These are phyloP conservation scores for Urophycis tenuis DNA, from an alignment of 2,797 vertebrate genomes.

Conservation along the genomic window DNA sequence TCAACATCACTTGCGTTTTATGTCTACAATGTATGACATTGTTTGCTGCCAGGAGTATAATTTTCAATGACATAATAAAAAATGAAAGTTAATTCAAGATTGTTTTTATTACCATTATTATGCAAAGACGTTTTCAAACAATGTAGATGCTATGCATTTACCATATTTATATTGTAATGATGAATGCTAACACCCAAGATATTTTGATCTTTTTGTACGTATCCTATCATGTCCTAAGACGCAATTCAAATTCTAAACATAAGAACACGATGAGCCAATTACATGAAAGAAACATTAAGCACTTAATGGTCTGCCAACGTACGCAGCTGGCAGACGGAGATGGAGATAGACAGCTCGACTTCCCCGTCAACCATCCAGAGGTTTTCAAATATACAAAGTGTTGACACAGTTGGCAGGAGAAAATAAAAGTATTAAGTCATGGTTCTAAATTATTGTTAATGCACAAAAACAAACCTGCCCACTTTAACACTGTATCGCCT, in stretches of 20 bases:
- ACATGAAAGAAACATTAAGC: slow-evolving; percentile 79
- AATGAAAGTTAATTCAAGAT: slow-evolving; percentile 62
- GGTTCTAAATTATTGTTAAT: slow-evolving; percentile 48
- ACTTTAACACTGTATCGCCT: slow-evolving; percentile 25
- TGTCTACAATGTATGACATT: not conserved
- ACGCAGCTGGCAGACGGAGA: slow-evolving; percentile 57
- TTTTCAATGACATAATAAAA: slow-evolving; percentile 45
- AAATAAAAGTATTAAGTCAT: slow-evolving; percentile 49
- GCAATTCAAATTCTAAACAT: slow-evolving; percentile 67
- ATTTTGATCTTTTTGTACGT: slow-evolving; percentile 43
- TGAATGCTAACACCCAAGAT: slow-evolving; percentile 55
- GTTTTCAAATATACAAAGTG: slow-evolving; percentile 62
- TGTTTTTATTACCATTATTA: slow-evolving; percentile 73
- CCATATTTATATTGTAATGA: slow-evolving; percentile 67
- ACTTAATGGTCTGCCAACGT: slow-evolving; percentile 66
- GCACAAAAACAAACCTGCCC: slow-evolving; percentile 35
- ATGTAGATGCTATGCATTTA: slow-evolving; percentile 73
- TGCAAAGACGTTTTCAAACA: slow-evolving; percentile 71
- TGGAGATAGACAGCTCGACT: slow-evolving; percentile 48
- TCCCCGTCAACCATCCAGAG: slow-evolving; percentile 46
- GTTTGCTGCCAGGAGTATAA: slow-evolving; percentile 8
- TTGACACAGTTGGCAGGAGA: slow-evolving; percentile 53
- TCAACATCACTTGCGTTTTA: not conserved
- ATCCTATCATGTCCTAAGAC: slow-evolving; percentile 54
- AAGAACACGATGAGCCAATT: slow-evolving; percentile 84